Evolutionary conservation across 2,797 vertebrate genomes (phyloP), one percentile per base, ranked within the genome.

Genomic region (Lithobates pipiens): DNA sequence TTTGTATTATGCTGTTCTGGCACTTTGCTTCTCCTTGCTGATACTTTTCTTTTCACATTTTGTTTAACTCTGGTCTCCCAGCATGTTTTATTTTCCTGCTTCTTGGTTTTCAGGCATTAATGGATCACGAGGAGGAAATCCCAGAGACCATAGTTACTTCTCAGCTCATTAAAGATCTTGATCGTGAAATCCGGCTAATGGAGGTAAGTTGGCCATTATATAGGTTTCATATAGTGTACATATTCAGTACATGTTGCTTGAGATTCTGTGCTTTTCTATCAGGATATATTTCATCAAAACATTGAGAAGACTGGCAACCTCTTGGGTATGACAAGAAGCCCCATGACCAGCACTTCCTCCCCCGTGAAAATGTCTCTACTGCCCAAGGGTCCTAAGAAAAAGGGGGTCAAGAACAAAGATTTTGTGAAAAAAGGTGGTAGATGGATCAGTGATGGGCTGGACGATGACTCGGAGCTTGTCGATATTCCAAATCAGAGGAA

Each of bases 231-330:
- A 32, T 7, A n/a, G 6, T 77, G n/a, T 11, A 25, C 18, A 3
- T 69, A 5, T 36, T 23, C 25, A 21, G 29, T 57, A 21, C 11
- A 10, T 27, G 25, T 71, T 63, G 6, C 69, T 46, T 76, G 50
- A 70, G 10, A 29, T 34, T 23, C 18, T 46, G 5, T 32, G 16
- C 50, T 88, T 32, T 29, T 83, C 73, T 85, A 74, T 23, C 91
- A 97, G 97, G 96, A 97, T 83, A 97, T 97, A 84, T 97, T 97
- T 89, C 97, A 97, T 88, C 97, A 98, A 91, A 97, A 97, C 88
- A 94, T 96, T 76, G 96, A 96, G 77, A 96, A 97, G 83, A 91
- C 93, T 32, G 96, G 95, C 67, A 93, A 93, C 84, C 95, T 94
- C 32, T 97, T 96, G 86, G 95, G 95, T 87, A 94, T 95, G 77